A percentile compares a stretch with the other conserved stretches of the same genome.
These are phyloP conservation scores for Rhopalosiphum maidis DNA, from an alignment of 1,140 invertebrate genomes.

Conservation along the genomic window DNA sequence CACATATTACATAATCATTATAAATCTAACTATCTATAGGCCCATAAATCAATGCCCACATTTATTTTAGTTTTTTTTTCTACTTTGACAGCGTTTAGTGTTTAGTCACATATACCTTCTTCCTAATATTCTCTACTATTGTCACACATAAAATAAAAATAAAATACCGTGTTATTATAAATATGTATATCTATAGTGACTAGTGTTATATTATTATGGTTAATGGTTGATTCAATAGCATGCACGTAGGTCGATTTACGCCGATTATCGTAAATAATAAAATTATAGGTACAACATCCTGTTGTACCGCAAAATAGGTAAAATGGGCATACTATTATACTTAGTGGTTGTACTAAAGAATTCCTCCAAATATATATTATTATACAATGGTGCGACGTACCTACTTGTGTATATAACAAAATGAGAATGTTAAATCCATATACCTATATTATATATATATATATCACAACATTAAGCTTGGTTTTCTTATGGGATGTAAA, in stretches of 20 bases:
- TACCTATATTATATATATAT: too few species aligned
- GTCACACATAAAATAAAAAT: background rate
- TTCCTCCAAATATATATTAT: background rate
- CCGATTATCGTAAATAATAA: slow-evolving; percentile 13
- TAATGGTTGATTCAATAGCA: background rate
- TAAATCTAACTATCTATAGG: background rate
- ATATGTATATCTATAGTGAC: background rate
- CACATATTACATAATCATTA: background rate
- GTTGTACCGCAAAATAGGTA: background rate
- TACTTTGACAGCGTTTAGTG: background rate
- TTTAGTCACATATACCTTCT: background rate
- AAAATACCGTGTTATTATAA: background rate
- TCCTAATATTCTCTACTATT: background rate
- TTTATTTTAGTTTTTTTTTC: background rate
- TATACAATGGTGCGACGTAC: background rate
- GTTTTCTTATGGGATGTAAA: background rate
- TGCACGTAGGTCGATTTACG: background rate
- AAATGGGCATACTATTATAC: background rate
- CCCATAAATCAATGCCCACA: background rate
- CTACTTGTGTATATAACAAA: background rate
- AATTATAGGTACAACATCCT: slow-evolving; percentile 6
- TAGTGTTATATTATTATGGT: background rate
- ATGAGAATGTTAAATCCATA: background rate
- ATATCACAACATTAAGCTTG: too few species aligned
- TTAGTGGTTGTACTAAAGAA: slow-evolving; percentile 7